Conservation (phyloP, 2,888 invertebrate species). For the Torymus auratus region DNA sequence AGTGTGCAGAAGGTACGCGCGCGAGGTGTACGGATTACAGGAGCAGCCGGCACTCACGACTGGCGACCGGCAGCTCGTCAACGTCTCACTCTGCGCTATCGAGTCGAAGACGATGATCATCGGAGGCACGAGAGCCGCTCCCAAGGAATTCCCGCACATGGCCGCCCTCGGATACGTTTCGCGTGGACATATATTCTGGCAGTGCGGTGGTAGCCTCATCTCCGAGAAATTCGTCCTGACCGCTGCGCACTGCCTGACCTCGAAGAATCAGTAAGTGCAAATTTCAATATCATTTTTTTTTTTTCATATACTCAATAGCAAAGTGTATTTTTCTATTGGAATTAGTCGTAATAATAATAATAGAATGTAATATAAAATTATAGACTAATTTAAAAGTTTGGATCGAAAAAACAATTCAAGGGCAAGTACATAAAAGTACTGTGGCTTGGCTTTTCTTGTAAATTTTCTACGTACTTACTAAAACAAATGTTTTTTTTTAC, state of each 20-base stretch:
- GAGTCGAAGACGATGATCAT: slow-evolving; percentile 67
- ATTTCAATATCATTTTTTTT: too few species aligned
- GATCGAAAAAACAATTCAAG: too few species aligned
- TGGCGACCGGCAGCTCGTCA: slow-evolving; percentile 55
- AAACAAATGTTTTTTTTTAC: too few species aligned
- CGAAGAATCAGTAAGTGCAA: background rate
- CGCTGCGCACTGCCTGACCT: slow-evolving; percentile 42
- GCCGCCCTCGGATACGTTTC: slow-evolving; percentile 66
- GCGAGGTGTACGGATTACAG: slow-evolving; percentile 62
- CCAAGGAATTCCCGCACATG: slow-evolving; percentile 74
- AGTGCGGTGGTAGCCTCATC: slow-evolving; percentile 84
- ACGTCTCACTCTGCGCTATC: slow-evolving; percentile 67
- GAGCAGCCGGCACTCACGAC: slow-evolving; percentile 59
- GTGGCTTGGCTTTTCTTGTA: too few species aligned
- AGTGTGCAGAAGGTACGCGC: slow-evolving; percentile 71
- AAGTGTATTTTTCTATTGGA: too few species aligned
- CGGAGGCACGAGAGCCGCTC: slow-evolving; percentile 68
- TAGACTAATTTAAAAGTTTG: too few species aligned
- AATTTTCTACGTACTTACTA: too few species aligned
- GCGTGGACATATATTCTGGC: slow-evolving; percentile 74
- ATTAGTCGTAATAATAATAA: too few species aligned
- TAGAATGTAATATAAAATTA: too few species aligned
- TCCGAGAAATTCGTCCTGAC: slow-evolving; percentile 79
- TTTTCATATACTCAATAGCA: too few species aligned
- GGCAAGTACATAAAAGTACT: too few species aligned